Evolutionary conservation across 2,888 invertebrate species (phyloP), one percentile per base, ranked within the genome.

Genomic region (Nemoura dubitans): DNA sequence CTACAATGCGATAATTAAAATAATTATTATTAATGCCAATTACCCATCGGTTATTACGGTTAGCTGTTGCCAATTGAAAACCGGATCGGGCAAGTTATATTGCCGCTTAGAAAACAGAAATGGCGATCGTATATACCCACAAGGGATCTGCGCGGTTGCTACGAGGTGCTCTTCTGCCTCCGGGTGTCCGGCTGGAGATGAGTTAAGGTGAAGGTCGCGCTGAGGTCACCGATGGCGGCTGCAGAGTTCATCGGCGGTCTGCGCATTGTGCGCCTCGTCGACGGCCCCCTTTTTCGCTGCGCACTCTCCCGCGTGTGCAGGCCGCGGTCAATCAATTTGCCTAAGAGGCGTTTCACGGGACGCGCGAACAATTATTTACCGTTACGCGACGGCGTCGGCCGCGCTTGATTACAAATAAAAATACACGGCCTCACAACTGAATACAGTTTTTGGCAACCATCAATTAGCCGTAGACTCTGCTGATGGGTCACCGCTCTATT

Each of bases 21-120:
- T 59, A 59, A 59, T 59, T 59, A 59, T 59, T 59, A 59, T 10
- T 59, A 36, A 59, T 59, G 59, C 59, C 59, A 10, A 59, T 59
- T 59, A 59, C 14, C 59, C 59, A 59, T 59, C 59, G 59, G 59
- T 59, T 81, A 78, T 78, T 28, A 81, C 28, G 29, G 81, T 30
- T 81, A 81, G 81, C 14, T 80, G 28, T 80, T 29, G 81, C 81
- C 26, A 30, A 81, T 81, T 81, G 30, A 5, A 81, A 81, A 81
- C 81, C 81, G 81, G 81, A 28, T 81, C 29, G 81, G 78, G 14
- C 1, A 81, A 30, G 28, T 36, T 3, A 29, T n/a, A 29, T 28
- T 7, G 3, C 36, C 36, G 36, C 5, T 5, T 16, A 81, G 30
- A 29, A 30, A 16, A 30, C 2, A 30, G 29, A 30, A 30, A 29